These are phyloP conservation scores for Phacellophora camtschatica DNA, from an alignment of 30 jellyfish, hydroid and myxozoan genomes.

Conservation along the genomic window DNA sequence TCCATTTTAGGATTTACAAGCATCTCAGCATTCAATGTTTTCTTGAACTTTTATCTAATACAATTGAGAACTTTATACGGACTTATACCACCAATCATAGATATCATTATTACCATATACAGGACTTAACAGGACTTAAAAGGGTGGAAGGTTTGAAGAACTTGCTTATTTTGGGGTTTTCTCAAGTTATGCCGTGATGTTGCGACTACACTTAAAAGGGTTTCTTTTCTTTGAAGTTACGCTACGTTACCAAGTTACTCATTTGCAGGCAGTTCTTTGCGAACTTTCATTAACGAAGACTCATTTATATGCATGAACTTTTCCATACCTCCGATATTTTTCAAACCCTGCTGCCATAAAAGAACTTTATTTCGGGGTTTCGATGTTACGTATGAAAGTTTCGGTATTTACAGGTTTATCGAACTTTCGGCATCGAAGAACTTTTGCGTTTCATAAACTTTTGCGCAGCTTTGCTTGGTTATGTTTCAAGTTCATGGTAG, in stretches of 20 bases:
- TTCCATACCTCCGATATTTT: not conserved
- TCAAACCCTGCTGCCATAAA: not conserved
- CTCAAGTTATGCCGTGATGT: no score
- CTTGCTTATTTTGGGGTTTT: not conserved
- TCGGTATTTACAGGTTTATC: no score
- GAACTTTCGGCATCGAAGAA: no score
- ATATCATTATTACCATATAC: not conserved
- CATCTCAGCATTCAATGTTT: slow-evolving; percentile 54
- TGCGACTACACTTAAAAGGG: no score
- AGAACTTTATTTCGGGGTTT: not conserved
- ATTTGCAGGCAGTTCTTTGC: not conserved
- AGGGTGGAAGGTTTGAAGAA: not conserved
- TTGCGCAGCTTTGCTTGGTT: no score
- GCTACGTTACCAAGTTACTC: not conserved
- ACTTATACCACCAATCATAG: slow-evolving; percentile 26
- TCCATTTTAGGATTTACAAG: slow-evolving; percentile 51
- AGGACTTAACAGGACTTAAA: slow-evolving; percentile 18
- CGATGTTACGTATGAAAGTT: not conserved
- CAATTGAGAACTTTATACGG: slow-evolving; percentile 46
- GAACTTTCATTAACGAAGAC: not conserved
- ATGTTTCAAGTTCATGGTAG: no score
- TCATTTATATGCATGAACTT: not conserved
- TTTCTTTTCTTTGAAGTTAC: no score
- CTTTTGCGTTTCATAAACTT: no score
- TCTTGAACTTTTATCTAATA: slow-evolving; percentile 29